Evolutionary conservation across 2,888 invertebrate genomes (phyloP).

Genomic region (Pollenia angustigena): DNA sequence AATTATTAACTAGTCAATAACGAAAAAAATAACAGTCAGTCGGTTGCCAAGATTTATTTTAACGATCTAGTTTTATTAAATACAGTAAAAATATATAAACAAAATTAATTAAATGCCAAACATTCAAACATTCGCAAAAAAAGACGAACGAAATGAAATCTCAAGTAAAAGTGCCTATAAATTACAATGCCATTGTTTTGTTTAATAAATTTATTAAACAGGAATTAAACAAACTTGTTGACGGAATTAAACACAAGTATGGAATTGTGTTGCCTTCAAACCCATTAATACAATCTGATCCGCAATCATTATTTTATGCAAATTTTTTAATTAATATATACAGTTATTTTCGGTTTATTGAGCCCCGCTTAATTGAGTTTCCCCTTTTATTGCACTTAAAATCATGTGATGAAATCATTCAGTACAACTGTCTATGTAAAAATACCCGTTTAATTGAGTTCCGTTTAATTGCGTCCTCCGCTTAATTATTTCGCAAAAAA

Average conservation of each 20-base stretch:
- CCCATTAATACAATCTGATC: background rate
- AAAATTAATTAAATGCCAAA: conserved; percentile 12
- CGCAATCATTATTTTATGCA: background rate
- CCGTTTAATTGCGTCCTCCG: too few relatives aligned
- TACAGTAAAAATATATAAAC: background rate
- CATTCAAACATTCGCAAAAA: background rate
- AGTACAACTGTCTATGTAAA: too few relatives aligned
- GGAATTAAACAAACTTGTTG: background rate
- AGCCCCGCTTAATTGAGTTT: too few relatives aligned
- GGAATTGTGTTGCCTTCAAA: background rate
- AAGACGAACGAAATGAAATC: background rate
- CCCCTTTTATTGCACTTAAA: too few relatives aligned
- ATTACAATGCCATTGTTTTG: conserved; percentile 1
- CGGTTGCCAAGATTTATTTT: conserved; percentile 1
- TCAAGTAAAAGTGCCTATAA: background rate
- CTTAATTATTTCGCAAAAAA: too few relatives aligned
- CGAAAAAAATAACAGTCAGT: background rate
- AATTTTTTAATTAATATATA: background rate
- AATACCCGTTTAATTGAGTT: too few relatives aligned
- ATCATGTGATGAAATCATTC: too few relatives aligned
- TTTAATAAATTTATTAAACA: background rate
- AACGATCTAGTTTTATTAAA: background rate
- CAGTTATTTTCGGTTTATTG: too few relatives aligned
- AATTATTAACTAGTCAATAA: background rate
- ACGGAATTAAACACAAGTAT: background rate